These are phyloP conservation scores for Allacma fusca DNA, from an alignment of 2,888 invertebrate species.

Conservation along the genomic window DNA sequence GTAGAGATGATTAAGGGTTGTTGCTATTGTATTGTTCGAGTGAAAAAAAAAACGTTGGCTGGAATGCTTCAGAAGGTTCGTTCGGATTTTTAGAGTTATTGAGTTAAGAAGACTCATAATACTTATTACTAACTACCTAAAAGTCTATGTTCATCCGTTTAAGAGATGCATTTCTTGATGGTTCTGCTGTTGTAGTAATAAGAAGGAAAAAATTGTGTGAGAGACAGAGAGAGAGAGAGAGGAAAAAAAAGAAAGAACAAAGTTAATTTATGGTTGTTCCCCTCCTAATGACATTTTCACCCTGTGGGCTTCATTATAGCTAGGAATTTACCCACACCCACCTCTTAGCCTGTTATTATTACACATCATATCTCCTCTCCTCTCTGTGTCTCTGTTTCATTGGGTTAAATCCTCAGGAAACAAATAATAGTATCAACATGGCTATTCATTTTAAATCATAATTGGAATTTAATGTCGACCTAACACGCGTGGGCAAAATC, in stretches of 20 bases:
- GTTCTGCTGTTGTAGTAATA: background rate
- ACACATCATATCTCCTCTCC: background rate
- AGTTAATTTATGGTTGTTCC: slow-evolving; percentile 38
- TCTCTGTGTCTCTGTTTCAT: background rate
- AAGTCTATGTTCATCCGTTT: background rate
- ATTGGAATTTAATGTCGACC: background rate
- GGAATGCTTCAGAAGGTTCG: background rate
- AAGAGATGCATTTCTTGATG: slow-evolving; percentile 10
- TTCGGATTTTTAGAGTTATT: slow-evolving; percentile 3
- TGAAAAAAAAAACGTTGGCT: background rate
- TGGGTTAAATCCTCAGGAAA: slow-evolving; percentile 9
- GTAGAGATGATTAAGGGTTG: slow-evolving; percentile 4
- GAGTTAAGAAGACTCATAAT: slow-evolving; percentile 14
- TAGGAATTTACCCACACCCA: slow-evolving; percentile 28
- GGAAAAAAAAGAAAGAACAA: slow-evolving; percentile 16
- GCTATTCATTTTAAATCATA: slow-evolving; percentile 11
- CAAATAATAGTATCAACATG: slow-evolving; percentile 8
- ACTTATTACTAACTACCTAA: slow-evolving; percentile 12
- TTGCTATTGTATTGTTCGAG: slow-evolving; percentile 4
- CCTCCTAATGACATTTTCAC: slow-evolving; percentile 36
- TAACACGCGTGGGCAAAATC: slow-evolving; percentile 16
- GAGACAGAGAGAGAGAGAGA: slow-evolving; percentile 17
- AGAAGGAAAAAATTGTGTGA: slow-evolving; percentile 6
- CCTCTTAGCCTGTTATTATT: slow-evolving; percentile 17
- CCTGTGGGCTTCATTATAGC: slow-evolving; percentile 32